Evolutionary conservation across 2,797 vertebrate species (phyloP).

Genomic region (Oophaga sylvatica): DNA sequence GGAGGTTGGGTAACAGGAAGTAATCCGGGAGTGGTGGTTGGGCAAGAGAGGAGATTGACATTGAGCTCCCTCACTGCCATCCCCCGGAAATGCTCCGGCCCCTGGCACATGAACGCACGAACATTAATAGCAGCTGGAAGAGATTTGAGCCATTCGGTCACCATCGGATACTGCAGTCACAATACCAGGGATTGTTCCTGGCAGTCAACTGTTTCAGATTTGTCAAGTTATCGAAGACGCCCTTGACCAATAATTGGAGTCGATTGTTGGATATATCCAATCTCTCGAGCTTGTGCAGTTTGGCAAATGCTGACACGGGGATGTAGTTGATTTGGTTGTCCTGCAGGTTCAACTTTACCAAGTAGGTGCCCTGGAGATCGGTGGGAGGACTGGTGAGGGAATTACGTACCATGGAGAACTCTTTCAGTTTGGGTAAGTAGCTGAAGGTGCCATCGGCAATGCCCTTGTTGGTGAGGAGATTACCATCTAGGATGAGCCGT

Average conservation of each 20-base stretch:
- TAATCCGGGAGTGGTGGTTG: slow-evolving; percentile 75
- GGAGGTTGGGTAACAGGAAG: slow-evolving; percentile 77
- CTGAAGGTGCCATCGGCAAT: slow-evolving; percentile 87
- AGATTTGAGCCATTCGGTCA: slow-evolving; percentile 89
- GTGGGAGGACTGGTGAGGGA: slow-evolving; percentile 87
- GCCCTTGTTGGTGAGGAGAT: slow-evolving; percentile 90
- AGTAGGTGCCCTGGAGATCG: slow-evolving; percentile 83
- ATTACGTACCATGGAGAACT: slow-evolving; percentile 90
- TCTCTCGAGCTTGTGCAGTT: slow-evolving; percentile 85
- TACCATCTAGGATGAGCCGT: slow-evolving; percentile 89
- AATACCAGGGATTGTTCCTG: slow-evolving; percentile 93
- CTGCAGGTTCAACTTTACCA: slow-evolving; percentile 88
- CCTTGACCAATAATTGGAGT: slow-evolving; percentile 83
- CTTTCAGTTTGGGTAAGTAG: slow-evolving; percentile 86
- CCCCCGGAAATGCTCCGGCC: slow-evolving; percentile 89
- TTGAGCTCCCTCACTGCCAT: slow-evolving; percentile 94
- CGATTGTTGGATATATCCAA: slow-evolving; percentile 95
- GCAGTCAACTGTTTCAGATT: slow-evolving; percentile 91
- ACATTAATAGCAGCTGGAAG: slow-evolving; percentile 89
- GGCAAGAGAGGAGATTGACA: slow-evolving; percentile 88
- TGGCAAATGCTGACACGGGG: slow-evolving; percentile 84
- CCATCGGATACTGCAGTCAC: slow-evolving; percentile 92
- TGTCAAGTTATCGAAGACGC: slow-evolving; percentile 87
- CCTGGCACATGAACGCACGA: slow-evolving; percentile 94
- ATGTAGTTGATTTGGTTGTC: slow-evolving; percentile 93